Conservation (phyloP, 2,888 invertebrate species). For the Dysmachus trigonus region DNA sequence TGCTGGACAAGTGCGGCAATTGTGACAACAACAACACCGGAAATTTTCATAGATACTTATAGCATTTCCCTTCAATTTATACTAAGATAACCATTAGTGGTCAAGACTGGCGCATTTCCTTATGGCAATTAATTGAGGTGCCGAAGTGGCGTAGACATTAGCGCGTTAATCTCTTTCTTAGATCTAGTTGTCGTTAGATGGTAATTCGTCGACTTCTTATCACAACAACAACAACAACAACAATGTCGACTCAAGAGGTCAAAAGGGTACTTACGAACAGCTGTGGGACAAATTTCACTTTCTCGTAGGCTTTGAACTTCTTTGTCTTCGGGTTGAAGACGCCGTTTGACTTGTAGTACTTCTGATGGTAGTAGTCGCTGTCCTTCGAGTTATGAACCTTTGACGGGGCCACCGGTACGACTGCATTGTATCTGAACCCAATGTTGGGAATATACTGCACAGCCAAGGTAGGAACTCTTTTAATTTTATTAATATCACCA, state of each 20-base stretch:
- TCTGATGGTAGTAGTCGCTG: constrained; percentile 51
- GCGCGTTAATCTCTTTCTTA: not conserved
- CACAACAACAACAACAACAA: not conserved
- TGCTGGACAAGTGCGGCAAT: not conserved
- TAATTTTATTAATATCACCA: constrained; percentile 46
- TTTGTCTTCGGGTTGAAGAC: constrained; percentile 63
- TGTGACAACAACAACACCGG: not conserved
- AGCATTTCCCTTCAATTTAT: not conserved
- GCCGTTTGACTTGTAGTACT: constrained; percentile 60
- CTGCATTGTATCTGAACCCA: constrained; percentile 61
- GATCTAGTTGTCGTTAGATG: not conserved
- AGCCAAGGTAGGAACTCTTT: constrained; percentile 57
- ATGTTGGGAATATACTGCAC: constrained; percentile 62
- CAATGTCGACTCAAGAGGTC: not conserved
- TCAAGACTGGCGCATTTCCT: not conserved
- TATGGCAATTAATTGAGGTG: not conserved
- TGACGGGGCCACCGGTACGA: constrained; percentile 54
- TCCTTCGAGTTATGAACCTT: constrained; percentile 48
- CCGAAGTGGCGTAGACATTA: not conserved
- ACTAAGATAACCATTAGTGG: not conserved
- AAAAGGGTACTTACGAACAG: constrained; percentile 60
- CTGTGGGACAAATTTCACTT: constrained; percentile 59
- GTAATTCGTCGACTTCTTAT: not conserved
- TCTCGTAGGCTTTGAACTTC: constrained; percentile 63
- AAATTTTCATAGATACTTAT: not conserved